These are phyloP conservation scores for Heliconius congener DNA, from an alignment of 1,140 invertebrate genomes.

Conservation along the genomic window DNA sequence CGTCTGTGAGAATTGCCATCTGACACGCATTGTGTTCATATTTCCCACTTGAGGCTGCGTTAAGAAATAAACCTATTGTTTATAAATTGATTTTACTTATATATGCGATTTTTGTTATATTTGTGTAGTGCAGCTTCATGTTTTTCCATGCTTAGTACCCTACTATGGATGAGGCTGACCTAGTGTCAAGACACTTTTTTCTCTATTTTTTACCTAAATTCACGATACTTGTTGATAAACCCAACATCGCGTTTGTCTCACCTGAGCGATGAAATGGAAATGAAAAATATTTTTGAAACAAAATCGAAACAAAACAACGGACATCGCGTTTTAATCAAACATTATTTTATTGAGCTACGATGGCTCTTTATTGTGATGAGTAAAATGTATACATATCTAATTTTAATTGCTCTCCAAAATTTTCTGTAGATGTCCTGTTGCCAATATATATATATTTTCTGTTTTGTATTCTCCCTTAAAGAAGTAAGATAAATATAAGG, in stretches of 20 bases:
- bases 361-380: not conserved
- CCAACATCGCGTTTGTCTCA: not conserved
- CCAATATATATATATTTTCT: not conserved
- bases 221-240: no score
- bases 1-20: not conserved
- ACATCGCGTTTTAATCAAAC: no score
- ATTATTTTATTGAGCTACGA: not conserved
- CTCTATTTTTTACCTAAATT: no score
- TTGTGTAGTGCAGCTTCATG: not conserved
- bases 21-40: not conserved
- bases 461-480: no score
- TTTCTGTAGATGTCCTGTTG: not conserved
- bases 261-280: no score
- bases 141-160: no score
- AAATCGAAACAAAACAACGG: no score
- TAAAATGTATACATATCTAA: not conserved
- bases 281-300: no score
- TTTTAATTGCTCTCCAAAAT: not conserved
- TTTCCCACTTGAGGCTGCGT: not conserved
- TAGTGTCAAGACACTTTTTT: no score
- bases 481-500: no score
- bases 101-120: not conserved
- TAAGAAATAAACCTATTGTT: conserved; percentile 5
- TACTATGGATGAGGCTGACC: no score
- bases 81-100: not conserved